phyloP scores from a whole-genome alignment of 1,140 invertebrate genomes.

The Procambarus clarkii region DNA sequence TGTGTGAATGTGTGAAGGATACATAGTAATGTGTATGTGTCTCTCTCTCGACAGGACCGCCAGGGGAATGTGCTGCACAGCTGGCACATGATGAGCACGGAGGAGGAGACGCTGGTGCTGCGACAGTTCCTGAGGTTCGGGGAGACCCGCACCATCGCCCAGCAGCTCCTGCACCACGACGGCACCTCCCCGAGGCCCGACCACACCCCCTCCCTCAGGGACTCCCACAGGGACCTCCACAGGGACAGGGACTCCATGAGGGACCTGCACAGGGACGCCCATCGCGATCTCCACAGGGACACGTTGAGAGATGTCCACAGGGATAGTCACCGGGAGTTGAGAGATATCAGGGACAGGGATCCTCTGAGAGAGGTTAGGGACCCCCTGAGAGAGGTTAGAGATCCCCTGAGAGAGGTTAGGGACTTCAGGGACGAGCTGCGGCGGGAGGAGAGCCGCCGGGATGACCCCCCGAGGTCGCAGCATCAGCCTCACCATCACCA shows the following conservation, averaged over 20 bases:
- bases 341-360: conserved; percentile 56
- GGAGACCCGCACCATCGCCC: conserved; percentile 88
- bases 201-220: conserved; percentile 26
- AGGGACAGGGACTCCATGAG: conserved; percentile 38
- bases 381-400: not conserved
- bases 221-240: conserved; percentile 51
- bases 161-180: conserved; percentile 84
- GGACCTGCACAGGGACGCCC: conserved; percentile 20
- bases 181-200: conserved; percentile 55
- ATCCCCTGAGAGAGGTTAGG: conserved; percentile 46
- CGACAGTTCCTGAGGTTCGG: conserved; percentile 88
- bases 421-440: conserved; percentile 61
- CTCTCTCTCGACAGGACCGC: conserved; percentile 76
- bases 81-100: conserved; percentile 88
- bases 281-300: conserved; percentile 39
- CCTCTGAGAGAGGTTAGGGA: conserved; percentile 51
- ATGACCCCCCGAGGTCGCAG: conserved; percentile 56
- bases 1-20: not conserved
- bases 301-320: conserved; percentile 26
- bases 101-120: conserved; percentile 89
- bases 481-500: conserved; percentile 62
- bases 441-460: conserved; percentile 46
- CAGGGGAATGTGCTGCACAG: conserved; percentile 85
- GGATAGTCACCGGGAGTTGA: conserved; percentile 33
- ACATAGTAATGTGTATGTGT: not conserved